These are phyloP conservation scores for Erithacus rubecula DNA, from an alignment of 2,797 vertebrate species.

Conservation along the genomic window DNA sequence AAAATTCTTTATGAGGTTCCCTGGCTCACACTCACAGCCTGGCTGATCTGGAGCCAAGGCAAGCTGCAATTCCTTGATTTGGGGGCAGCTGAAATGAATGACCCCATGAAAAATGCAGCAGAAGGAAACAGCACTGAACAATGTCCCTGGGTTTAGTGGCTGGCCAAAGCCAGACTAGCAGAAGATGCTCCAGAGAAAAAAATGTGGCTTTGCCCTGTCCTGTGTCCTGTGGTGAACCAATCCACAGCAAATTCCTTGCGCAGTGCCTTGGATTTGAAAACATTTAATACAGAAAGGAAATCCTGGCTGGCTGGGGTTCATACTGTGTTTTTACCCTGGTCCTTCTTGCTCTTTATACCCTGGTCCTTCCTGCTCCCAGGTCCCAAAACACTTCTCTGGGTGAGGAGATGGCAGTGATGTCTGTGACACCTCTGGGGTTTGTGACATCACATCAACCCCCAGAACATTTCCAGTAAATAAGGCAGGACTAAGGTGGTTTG, in stretches of 20 bases:
- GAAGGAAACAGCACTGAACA: neutral
- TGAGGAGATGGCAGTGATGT: neutral
- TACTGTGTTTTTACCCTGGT: neutral
- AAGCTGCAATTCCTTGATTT: neutral
- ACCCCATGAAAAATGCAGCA: neutral
- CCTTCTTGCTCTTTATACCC: neutral
- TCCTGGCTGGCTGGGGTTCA: neutral
- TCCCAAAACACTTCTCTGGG: neutral
- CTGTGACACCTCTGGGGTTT: neutral
- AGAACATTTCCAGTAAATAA: neutral
- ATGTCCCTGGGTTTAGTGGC: neutral
- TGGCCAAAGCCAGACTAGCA: neutral
- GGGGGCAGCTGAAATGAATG: neutral
- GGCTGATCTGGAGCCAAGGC: neutral
- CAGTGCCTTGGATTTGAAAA: neutral
- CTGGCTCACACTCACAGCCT: neutral
- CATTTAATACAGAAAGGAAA: neutral
- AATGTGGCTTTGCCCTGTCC: neutral
- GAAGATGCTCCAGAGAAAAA: neutral
- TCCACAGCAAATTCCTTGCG: neutral
- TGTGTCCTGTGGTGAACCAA: neutral
- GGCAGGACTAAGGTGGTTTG: neutral
- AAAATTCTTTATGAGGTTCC: neutral
- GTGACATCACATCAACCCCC: neutral
- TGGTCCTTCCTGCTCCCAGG: neutral